Percentiles rank a stretch among this genome's conserved stretches.
Evolutionary conservation across 1,140 invertebrate species (phyloP).

Genomic region (Zaprionus nigranus): DNA sequence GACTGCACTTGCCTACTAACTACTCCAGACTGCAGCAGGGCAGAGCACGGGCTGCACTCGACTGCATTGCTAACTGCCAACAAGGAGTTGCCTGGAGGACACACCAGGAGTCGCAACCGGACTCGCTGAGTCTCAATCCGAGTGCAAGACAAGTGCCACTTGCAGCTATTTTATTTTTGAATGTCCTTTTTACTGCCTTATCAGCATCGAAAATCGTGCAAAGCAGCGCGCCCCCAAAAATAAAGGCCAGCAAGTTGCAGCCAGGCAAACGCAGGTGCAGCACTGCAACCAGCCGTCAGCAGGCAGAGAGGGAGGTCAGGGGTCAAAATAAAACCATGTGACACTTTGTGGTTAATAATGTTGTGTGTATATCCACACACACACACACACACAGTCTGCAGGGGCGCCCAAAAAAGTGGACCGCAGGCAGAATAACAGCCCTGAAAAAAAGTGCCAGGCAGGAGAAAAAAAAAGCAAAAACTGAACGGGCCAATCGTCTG

Average conservation of each 20-base stretch:
- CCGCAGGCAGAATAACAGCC: conserved; percentile 7
- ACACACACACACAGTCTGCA: conserved; percentile 2
- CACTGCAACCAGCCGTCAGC: not conserved
- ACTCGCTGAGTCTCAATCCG: not conserved
- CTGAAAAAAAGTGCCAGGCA: not conserved
- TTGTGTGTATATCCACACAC: conserved; percentile 50
- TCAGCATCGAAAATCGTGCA: conserved; percentile 64
- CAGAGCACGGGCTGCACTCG: conserved; percentile 5
- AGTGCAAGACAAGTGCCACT: conserved; percentile 73
- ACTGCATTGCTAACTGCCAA: conserved; percentile 37
- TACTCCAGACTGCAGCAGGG: conserved; percentile 46
- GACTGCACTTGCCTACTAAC: conserved; percentile 77
- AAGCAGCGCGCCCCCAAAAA: conserved; percentile 51
- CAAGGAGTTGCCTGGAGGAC: conserved; percentile 37
- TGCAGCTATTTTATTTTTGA: conserved; percentile 79
- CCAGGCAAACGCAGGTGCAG: not conserved
- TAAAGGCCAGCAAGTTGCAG: conserved; percentile 36
- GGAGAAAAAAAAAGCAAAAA: conserved; percentile 5
- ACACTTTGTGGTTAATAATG: conserved; percentile 83
- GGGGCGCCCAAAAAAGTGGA: conserved; percentile 34
- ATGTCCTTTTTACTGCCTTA: conserved; percentile 77
- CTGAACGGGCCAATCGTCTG: conserved; percentile 44
- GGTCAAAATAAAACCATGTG: conserved; percentile 78
- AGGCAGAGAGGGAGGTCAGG: not conserved
- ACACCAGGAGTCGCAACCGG: conserved; percentile 1